Base-by-base conservation (phyloP, 2,797 vertebrate genomes). In the Sebastes matsubarae region DNA sequence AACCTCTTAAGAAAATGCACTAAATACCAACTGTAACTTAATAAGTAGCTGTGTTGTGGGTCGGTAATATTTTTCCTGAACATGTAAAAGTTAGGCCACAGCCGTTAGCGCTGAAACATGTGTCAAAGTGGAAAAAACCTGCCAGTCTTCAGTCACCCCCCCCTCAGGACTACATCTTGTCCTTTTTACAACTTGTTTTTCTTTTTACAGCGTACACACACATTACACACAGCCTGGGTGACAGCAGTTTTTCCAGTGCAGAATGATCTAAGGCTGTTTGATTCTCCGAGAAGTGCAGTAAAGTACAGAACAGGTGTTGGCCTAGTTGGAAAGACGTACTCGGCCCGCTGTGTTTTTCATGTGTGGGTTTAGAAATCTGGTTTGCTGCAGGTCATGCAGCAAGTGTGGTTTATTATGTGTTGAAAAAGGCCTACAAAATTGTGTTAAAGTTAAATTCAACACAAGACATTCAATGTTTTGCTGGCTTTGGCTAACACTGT, bases 221-320 rank as follows among this genome's bases (percentile, higher is more conserved):
- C 75, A 81, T 69, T 68, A 61, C 80, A 83, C 72, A 32, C 13
- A 25, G 61, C 55, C 79, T 85, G 64, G 82, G 79, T 94, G 93
- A 90, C 87, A 86, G 85, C 72, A 72, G 52, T 88, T 93, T 93
- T 93, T 90, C 90, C 91, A 88, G 86, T 32, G 71, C 58, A 71
- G 63, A 67, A 58, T 89, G 90, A 91, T 81, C 84, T 90, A 86
- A 90, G 81, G 81, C 82, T 27, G 61, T 72, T 69, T 78, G 78
- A 68, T 75, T 93, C 54, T 88, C 34, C 72, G 77, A 87, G 70
- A 84, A 73, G 13, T 73, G 88, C 87, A 81, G 80, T 82, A 81
- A 90, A 87, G 85, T 25, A 63, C 78, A 85, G 83, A 92, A 80
- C 94, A 94, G 91, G 92, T 94, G 94, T 88, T 83, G 80, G 87